Conservation (phyloP, 92 coral and sea anemone species). For the Paramuricea clavata region DNA sequence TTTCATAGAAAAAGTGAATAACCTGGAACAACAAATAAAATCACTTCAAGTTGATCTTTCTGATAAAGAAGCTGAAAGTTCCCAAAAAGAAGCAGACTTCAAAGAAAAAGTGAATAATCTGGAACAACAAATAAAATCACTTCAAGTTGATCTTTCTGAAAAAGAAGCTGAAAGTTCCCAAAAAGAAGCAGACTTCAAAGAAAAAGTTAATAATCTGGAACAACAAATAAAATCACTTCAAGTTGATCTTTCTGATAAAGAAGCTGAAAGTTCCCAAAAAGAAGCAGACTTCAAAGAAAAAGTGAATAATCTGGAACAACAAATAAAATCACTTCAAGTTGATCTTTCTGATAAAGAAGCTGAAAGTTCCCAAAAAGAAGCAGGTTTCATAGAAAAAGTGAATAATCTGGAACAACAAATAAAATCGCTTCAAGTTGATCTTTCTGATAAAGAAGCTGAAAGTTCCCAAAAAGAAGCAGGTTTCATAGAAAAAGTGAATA, state of each 20-base stretch:
- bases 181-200: neutral
- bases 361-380: too few relatives aligned
- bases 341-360: neutral
- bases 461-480: too few relatives aligned
- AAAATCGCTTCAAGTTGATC: neutral
- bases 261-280: neutral
- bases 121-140: neutral
- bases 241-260: neutral
- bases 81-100: neutral
- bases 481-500: neutral
- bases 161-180: neutral
- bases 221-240: neutral
- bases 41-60: neutral
- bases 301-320: neutral
- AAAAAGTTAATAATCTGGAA: neutral
- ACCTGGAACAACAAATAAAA: neutral
- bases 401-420: neutral
- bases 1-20: constrained; percentile 4
- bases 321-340: neutral
- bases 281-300: neutral
- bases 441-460: neutral
- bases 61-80: neutral
- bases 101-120: neutral
- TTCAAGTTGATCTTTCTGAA: neutral
- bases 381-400: too few relatives aligned